Conservation (phyloP, 2,888 invertebrate species). For the Rutpela maculata region DNA sequence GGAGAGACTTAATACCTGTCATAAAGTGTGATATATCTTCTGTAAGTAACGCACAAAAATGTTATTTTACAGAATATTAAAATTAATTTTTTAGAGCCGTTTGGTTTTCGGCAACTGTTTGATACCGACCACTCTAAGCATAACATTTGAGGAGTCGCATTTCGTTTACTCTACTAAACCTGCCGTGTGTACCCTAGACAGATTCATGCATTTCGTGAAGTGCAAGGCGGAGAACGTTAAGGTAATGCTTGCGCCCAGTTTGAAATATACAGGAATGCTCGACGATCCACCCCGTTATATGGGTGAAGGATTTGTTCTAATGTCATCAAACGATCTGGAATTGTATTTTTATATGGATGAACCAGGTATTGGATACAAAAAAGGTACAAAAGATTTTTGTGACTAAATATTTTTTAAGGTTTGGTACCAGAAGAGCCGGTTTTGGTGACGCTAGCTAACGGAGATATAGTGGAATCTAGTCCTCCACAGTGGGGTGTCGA, state of each 20-base stretch:
- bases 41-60: conserved; percentile 73
- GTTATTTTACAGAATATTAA: neutral
- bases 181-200: conserved; percentile 93
- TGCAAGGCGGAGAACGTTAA: conserved; percentile 96
- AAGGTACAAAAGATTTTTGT: neutral
- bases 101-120: conserved; percentile 96
- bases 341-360: conserved; percentile 99
- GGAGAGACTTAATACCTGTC: conserved; percentile 97
- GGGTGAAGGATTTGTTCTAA: conserved; percentile 98
- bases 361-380: conserved; percentile 78
- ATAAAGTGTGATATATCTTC: conserved; percentile 96
- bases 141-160: conserved; percentile 95
- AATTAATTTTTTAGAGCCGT: conserved; percentile 80
- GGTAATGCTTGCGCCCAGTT: conserved; percentile 96
- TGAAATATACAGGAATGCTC: conserved; percentile 91
- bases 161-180: conserved; percentile 97
- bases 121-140: conserved; percentile 93
- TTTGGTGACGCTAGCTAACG: conserved; percentile 91
- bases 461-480: conserved; percentile 93
- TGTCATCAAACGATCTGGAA: conserved; percentile 96
- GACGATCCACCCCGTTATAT: conserved; percentile 97
- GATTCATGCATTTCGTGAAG: conserved; percentile 97
- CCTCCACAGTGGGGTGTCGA: conserved; percentile 97
- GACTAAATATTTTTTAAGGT: conserved; percentile 40
- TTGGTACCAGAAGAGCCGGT: conserved; percentile 94